Evolutionary conservation across 2,797 vertebrate species (phyloP), one percentile per base, ranked within the genome.

Genomic region (Scarus forsteni): DNA sequence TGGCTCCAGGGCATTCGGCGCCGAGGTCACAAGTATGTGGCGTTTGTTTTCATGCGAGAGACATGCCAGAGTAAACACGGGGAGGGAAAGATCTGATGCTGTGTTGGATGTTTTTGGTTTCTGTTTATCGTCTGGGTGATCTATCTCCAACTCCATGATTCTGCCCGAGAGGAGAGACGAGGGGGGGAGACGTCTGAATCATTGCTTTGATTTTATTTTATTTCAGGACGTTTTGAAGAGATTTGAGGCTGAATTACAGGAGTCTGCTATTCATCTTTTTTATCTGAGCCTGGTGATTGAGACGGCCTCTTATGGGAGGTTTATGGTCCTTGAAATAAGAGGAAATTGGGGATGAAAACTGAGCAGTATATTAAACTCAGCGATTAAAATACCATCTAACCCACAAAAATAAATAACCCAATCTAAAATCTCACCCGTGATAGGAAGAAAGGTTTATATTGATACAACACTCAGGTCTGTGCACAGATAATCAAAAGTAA

Each of bases 21-120:
- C 1, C 10, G 38, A 27, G 48, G 39, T 51, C 57, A 40, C 58
- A 11, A 8, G 10, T 10, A 13, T 1, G 9, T 7, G 8, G 27
- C 49, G 40, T 63, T 19, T 40, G 53, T 55, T 72, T 18, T 35
- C n/a, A 70, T 65, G 7, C 38, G 11, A 27, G 19, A 55, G 54
- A 48, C 34, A 6, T 13, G 54, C 46, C 48, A 42, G 40, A 62
- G 15, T 49, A 1, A 27, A 58, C 19, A 42, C n/a, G 8, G 10
- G 38, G 36, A 39, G 27, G 12, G 12, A 13, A 44, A 14, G 6
- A 13, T 43, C 36, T 50, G 3, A 14, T 16, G 61, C 44, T 44
- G 51, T 27, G 38, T 60, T 11, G 10, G 5, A 35, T 48, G 34
- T 38, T 56, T 27, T 42, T 16, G 35, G 35, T 56, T 54, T 19